Evolutionary conservation across 2,113 vertebrate species (phyloP).

Genomic region (Mesitornis unicolor): DNA sequence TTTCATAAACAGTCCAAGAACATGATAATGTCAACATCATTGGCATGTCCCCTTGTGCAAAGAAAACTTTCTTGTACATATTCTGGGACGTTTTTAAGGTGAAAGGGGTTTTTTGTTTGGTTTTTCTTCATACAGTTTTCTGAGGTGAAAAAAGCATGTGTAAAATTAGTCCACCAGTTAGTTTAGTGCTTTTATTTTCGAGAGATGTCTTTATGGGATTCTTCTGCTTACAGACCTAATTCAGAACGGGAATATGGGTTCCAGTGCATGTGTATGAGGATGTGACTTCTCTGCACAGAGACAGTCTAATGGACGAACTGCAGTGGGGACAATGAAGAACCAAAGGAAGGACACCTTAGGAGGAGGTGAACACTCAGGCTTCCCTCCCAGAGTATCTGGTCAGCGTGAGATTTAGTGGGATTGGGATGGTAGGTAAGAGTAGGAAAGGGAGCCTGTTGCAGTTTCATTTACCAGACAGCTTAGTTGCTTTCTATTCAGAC

Average conservation of each 20-base stretch:
- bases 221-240: not conserved
- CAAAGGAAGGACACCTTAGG: not conserved
- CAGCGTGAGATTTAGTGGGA: not conserved
- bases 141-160: not conserved
- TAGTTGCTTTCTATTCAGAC: not conserved
- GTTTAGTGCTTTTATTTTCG: not conserved
- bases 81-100: not conserved
- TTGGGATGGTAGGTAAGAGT: not conserved
- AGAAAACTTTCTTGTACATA: constrained; percentile 1
- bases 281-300: not conserved
- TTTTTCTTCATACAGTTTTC: not conserved
- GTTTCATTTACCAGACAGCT: not conserved
- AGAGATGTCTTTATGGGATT: not conserved
- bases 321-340: not conserved
- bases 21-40: not conserved
- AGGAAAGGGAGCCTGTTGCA: not conserved
- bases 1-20: constrained; percentile 63
- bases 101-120: not conserved
- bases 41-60: not conserved
- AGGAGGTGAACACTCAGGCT: not conserved
- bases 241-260: not conserved
- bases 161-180: not conserved
- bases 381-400: not conserved
- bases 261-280: not conserved
- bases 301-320: not conserved